Evolutionary conservation across 1,140 invertebrate species (phyloP).

Genomic region (Drosophila sturtevanti): DNA sequence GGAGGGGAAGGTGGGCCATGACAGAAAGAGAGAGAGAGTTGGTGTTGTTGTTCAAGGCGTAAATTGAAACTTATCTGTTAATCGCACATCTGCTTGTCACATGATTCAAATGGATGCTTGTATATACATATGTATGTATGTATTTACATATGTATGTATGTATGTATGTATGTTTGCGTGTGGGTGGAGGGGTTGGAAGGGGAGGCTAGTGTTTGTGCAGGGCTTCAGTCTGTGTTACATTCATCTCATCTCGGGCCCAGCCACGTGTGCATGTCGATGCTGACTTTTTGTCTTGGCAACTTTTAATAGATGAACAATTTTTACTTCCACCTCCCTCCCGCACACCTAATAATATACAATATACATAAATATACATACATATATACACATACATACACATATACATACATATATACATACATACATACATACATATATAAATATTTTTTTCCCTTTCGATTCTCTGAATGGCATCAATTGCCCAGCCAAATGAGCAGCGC

Average conservation of each 20-base stretch:
- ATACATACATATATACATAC: too few relatives aligned
- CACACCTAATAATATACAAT: neutral
- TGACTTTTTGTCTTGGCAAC: conserved; percentile 52
- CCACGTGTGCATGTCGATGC: conserved; percentile 54
- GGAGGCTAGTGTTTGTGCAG: conserved; percentile 15
- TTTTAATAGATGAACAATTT: conserved; percentile 67
- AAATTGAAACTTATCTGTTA: conserved; percentile 77
- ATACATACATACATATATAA: too few relatives aligned
- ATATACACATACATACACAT: too few relatives aligned
- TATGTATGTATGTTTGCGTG: neutral
- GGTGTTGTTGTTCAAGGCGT: conserved; percentile 1
- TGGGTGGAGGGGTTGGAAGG: neutral
- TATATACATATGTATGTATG: neutral
- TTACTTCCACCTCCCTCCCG: neutral
- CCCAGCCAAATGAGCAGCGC: conserved; percentile 65
- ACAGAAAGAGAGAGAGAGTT: neutral
- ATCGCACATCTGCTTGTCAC: conserved; percentile 78
- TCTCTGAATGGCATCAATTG: conserved; percentile 60
- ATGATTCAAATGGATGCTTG: conserved; percentile 40
- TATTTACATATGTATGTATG: too few relatives aligned
- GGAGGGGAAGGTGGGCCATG: conserved; percentile 13
- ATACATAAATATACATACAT: too few relatives aligned
- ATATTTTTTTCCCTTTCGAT: conserved; percentile 20
- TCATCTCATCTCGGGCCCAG: conserved; percentile 15
- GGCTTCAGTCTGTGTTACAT: conserved; percentile 27